A percentile compares a stretch with the other conserved stretches of the same genome.
These are phyloP conservation scores for Crocidura indochinensis DNA, from an alignment of 2,797 vertebrate species.

Conservation along the genomic window DNA sequence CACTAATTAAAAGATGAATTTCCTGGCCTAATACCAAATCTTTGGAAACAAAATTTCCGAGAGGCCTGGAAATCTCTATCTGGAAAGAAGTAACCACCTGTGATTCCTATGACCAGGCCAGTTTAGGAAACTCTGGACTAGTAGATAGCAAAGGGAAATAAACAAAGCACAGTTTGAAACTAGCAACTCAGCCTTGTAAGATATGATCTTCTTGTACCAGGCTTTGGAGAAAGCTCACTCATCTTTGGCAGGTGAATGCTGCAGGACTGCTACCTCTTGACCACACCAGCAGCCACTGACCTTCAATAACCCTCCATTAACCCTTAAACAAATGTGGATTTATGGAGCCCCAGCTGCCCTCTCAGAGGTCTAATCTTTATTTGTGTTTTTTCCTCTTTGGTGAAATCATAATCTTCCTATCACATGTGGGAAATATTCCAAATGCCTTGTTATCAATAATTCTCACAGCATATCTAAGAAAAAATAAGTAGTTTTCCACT, in stretches of 20 bases:
- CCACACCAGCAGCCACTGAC: too few species aligned
- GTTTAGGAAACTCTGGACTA: slow-evolving; percentile 45
- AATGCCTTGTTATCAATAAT: neutral
- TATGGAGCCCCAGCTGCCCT: too few species aligned
- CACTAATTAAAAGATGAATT: slow-evolving; percentile 43
- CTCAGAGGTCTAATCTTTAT: neutral
- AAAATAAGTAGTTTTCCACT: neutral
- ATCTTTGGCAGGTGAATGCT: slow-evolving; percentile 17
- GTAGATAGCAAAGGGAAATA: slow-evolving; percentile 25
- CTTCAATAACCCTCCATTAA: too few species aligned
- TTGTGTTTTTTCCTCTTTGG: slow-evolving; percentile 30
- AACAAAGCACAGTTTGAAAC: slow-evolving; percentile 44
- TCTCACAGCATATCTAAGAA: slow-evolving; percentile 26
- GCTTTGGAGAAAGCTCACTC: slow-evolving; percentile 42
- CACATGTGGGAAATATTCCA: neutral
- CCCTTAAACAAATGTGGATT: too few species aligned
- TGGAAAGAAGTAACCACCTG: slow-evolving; percentile 43
- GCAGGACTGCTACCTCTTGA: neutral
- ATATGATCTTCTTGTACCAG: slow-evolving; percentile 16
- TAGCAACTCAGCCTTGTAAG: slow-evolving; percentile 39
- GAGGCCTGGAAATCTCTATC: neutral
- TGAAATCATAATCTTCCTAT: slow-evolving; percentile 29
- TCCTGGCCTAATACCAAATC: slow-evolving; percentile 44
- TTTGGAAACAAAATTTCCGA: slow-evolving; percentile 73
- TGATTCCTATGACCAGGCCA: slow-evolving; percentile 50